Evolutionary conservation across 2,797 vertebrate species (phyloP).

Genomic region (Falco cherrug): DNA sequence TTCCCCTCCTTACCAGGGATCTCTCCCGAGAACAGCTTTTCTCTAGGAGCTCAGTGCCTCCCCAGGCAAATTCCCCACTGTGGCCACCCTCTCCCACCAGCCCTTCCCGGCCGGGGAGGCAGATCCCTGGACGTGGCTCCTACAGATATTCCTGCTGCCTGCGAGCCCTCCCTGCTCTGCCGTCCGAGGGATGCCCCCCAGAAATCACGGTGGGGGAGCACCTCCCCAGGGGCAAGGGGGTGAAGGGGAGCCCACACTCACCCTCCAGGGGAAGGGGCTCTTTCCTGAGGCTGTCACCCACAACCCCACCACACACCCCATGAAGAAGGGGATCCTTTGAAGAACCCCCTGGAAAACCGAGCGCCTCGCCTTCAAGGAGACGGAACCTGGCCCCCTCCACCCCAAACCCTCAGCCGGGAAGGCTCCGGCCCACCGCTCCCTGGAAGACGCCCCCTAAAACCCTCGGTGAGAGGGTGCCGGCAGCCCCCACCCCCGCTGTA

Average conservation of each 20-base stretch:
- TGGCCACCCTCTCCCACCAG: neutral
- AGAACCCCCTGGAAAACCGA: fast-evolving
- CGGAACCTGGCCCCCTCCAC: neutral
- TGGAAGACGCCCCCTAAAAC: neutral
- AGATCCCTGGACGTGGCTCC: neutral
- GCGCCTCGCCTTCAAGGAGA: neutral
- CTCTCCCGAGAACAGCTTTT: neutral
- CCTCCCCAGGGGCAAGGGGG: neutral
- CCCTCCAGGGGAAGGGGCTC: neutral
- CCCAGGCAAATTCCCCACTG: neutral
- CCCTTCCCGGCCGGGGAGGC: fast-evolving
- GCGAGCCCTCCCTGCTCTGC: neutral
- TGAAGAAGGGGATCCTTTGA: too few relatives aligned
- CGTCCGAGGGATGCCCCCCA: neutral
- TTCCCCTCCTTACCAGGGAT: neutral
- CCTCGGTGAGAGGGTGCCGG: fast-evolving
- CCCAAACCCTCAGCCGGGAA: neutral
- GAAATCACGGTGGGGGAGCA: neutral
- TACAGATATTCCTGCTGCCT: neutral
- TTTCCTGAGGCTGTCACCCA: neutral
- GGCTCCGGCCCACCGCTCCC: neutral
- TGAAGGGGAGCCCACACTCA: too few relatives aligned
- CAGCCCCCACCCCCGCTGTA: neutral
- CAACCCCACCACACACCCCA: neutral
- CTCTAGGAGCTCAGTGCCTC: neutral